Conservation (phyloP, 2,113 vertebrate species). For the Colistium nudipinnis region DNA sequence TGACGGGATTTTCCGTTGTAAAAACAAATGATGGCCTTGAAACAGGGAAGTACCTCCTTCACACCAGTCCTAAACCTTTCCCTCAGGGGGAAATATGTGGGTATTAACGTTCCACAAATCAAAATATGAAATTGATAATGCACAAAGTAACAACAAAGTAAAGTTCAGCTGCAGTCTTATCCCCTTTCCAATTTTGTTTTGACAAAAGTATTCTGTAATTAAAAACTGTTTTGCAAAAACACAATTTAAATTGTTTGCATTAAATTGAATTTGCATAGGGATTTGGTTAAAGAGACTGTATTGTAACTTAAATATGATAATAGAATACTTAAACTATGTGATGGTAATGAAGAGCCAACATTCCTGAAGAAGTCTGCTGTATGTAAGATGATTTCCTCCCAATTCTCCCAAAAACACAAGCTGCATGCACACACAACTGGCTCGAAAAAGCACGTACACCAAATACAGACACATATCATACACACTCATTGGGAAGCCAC, state of each 20-base stretch:
- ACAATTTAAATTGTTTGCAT: background rate
- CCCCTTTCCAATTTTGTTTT: too few species aligned
- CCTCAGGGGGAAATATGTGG: background rate
- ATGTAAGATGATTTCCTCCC: too few species aligned
- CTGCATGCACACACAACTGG: background rate
- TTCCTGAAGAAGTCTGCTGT: background rate
- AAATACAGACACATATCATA: conserved; percentile 38
- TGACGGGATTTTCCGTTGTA: conserved; percentile 46
- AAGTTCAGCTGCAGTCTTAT: too few species aligned
- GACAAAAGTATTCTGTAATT: too few species aligned
- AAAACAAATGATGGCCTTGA: conserved; percentile 54
- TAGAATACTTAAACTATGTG: too few species aligned
- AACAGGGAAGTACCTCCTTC: conserved; percentile 23
- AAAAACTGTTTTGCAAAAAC: background rate
- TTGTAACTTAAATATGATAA: conserved; percentile 29
- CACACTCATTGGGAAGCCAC: conserved; percentile 48
- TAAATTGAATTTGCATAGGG: background rate
- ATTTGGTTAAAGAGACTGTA: conserved; percentile 28
- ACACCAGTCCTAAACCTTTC: background rate
- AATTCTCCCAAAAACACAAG: conserved; percentile 35
- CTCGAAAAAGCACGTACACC: background rate
- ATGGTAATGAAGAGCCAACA: background rate
- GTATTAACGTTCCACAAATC: background rate
- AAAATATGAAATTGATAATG: background rate
- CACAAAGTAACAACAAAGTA: background rate